Conservation (phyloP, 2,113 vertebrate genomes). For the Poecilia latipinna region DNA sequence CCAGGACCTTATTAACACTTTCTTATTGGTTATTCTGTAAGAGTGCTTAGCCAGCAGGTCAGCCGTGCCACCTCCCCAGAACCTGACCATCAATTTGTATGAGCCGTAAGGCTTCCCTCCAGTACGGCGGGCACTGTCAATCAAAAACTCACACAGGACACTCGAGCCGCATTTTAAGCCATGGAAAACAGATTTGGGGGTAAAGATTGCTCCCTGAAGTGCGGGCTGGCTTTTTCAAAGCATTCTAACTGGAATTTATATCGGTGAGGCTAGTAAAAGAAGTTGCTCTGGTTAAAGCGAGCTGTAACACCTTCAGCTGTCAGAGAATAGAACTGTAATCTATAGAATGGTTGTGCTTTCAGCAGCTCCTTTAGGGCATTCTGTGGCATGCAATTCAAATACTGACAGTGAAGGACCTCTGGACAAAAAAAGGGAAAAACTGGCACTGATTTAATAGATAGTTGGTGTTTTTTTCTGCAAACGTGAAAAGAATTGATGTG, state of each 20-base stretch:
- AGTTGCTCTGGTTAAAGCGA: not conserved
- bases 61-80: slow-evolving; percentile 51
- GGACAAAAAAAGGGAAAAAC: not conserved
- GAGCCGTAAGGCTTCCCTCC: slow-evolving; percentile 12
- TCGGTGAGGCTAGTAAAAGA: slow-evolving; percentile 2
- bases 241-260: slow-evolving; percentile 20
- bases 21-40: slow-evolving; percentile 57
- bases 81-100: slow-evolving; percentile 53
- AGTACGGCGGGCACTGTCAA: slow-evolving; percentile 42
- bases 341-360: not conserved
- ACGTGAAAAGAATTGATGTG: not conserved
- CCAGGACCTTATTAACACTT: slow-evolving; percentile 61
- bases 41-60: slow-evolving; percentile 63
- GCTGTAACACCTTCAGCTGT: not conserved
- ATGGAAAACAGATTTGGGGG: slow-evolving; percentile 26
- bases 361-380: not conserved
- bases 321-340: too few species aligned
- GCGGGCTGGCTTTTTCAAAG: slow-evolving; percentile 33
- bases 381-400: not conserved
- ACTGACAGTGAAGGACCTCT: not conserved
- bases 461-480: not conserved
- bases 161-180: slow-evolving; percentile 1
- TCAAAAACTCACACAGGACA: slow-evolving; percentile 35
- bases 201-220: slow-evolving; percentile 42
- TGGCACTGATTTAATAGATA: not conserved